Evolutionary conservation across 2,888 invertebrate genomes (phyloP), one percentile per base, ranked within the genome.

Genomic region (Microctonus brassicae): DNA sequence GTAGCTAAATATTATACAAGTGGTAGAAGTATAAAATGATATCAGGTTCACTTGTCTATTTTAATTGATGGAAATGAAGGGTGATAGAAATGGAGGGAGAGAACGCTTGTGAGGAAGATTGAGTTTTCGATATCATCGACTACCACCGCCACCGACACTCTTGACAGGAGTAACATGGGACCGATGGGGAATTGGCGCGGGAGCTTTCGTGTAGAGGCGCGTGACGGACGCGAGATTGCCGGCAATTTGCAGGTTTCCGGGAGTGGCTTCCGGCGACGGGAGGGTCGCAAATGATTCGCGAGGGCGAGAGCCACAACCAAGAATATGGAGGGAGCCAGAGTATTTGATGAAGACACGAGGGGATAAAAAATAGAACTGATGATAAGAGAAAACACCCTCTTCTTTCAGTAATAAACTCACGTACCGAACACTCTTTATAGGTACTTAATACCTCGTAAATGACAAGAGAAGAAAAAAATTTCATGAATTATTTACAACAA

Each of bases 161-260:
- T 7, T 36, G 42, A 58, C 39, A 55, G 42, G 26, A 67, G 13
- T 17, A 42, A 55, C 26, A 47, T 53, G 17, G 47, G 17, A 47
- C 47, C 42, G 33, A 34, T 13, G 29, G 47, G 36, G 47, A 42
- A 58, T 47, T 70, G 58, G 42, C 42, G 42, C 42, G 57, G n/a
- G 47, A 53, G 36, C 26, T 70, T 57, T 47, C 47, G 47, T 17
- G 24, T 10, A 29, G 55, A 64, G 57, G 57, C 58, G 24, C 47
- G 33, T 70, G 70, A 70, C 53, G 57, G 33, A 42, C 70, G 63
- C 42, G 70, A 58, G 64, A 70, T 70, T 70, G 70, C 70, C 34
- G 63, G 47, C 64, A 70, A 70, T 70, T 70, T 47, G 26, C 57
- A 34, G 64, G 70, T 64, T 70, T 70, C 70, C 70, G 57, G 22